Conservation (phyloP, 1,140 invertebrate species). For the Euura lappo region DNA sequence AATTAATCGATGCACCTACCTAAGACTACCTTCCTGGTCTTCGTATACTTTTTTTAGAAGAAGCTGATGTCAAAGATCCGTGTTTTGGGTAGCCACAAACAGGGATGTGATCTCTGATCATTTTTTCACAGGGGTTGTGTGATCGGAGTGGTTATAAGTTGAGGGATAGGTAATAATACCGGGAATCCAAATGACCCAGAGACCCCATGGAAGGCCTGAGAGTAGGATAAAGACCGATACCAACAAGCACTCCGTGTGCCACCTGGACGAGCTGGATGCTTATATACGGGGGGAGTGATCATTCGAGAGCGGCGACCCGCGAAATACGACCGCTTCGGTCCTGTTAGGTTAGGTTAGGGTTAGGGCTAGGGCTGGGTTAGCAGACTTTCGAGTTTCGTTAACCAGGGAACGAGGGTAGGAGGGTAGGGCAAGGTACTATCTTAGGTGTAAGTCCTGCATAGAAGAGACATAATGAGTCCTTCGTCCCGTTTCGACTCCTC, state of each 20-base stretch:
- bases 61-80: no score
- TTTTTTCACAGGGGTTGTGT: no score
- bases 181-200: no score
- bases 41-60: no score
- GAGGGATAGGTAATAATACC: no score
- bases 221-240: no score
- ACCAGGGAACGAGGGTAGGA: not conserved
- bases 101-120: no score
- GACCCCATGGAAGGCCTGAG: no score
- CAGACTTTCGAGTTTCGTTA: not conserved
- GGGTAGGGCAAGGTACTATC: not conserved
- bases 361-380: not conserved
- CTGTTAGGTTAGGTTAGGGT: not conserved
- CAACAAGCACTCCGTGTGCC: not conserved
- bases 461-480: not conserved
- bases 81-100: not conserved
- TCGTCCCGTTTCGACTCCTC: not conserved
- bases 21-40: no score
- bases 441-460: not conserved
- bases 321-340: slow-evolving; percentile 53
- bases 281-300: slow-evolving; percentile 38
- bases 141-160: no score
- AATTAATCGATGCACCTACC: no score
- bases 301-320: slow-evolving; percentile 58
- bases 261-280: not conserved